Percentiles rank a stretch among this genome's conserved stretches.
These are phyloP conservation scores for Mesitornis unicolor DNA, from an alignment of 2,113 vertebrate species.

Conservation along the genomic window DNA sequence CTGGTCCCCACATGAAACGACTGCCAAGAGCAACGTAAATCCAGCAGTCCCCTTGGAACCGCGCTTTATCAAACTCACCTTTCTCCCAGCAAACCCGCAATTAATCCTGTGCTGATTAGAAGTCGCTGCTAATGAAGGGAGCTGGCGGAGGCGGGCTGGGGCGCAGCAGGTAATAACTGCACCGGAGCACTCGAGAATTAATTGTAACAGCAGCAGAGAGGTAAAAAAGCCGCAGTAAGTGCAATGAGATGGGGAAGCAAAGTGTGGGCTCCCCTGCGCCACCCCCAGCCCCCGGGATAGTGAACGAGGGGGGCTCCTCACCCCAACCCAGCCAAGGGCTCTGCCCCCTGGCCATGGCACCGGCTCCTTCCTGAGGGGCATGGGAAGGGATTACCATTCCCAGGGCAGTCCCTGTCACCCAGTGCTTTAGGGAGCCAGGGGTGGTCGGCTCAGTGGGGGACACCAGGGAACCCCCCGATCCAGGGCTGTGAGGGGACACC, in stretches of 20 bases:
- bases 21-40: neutral
- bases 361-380: too few relatives aligned
- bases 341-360: too few relatives aligned
- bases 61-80: neutral
- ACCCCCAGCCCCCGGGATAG: neutral
- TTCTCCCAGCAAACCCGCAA: neutral
- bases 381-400: too few relatives aligned
- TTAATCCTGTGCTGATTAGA: conserved; percentile 21
- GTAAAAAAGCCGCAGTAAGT: neutral
- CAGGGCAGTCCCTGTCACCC: neutral
- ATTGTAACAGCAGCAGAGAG: neutral
- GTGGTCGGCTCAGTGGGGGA: too few relatives aligned
- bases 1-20: neutral
- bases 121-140: neutral
- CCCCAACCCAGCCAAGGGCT: neutral
- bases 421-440: too few relatives aligned
- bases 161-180: neutral
- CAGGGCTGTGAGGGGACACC: neutral
- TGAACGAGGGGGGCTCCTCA: too few relatives aligned
- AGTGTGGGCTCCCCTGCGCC: neutral
- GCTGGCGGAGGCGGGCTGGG: neutral
- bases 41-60: neutral
- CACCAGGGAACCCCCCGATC: too few relatives aligned
- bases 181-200: neutral
- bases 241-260: neutral